Evolutionary conservation across 1,140 invertebrate species (phyloP).

Genomic region (Diabrotica virgifera): DNA sequence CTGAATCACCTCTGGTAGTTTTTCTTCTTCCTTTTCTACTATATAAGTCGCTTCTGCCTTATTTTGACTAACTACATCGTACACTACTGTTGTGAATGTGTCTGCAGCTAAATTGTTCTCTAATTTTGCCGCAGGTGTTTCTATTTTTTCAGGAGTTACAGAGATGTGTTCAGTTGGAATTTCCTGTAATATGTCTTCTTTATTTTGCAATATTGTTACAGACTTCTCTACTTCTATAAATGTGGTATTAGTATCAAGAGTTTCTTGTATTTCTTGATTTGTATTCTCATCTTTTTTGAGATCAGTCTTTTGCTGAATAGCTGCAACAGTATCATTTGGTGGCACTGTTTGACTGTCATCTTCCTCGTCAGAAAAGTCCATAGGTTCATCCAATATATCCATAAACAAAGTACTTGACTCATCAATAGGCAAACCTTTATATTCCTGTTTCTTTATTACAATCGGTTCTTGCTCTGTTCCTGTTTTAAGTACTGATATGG

Average conservation of each 20-base stretch:
- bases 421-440: slow-evolving; percentile 51
- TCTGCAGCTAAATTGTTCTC: too few species aligned
- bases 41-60: slow-evolving; percentile 6
- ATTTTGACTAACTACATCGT: background rate
- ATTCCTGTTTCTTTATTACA: slow-evolving; percentile 20
- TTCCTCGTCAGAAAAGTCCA: slow-evolving; percentile 39
- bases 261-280: background rate
- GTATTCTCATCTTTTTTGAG: background rate
- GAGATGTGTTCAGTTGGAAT: too few species aligned
- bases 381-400: slow-evolving; percentile 54
- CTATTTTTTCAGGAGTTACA: too few species aligned
- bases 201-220: background rate
- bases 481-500: too few species aligned
- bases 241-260: background rate
- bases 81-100: too few species aligned
- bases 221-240: background rate
- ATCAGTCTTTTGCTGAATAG: background rate
- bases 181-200: background rate
- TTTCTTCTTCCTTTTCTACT: background rate
- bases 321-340: background rate
- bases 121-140: too few species aligned
- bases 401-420: slow-evolving; percentile 52
- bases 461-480: too few species aligned
- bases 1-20: too few species aligned
- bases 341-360: background rate